Evolutionary conservation across 2,888 invertebrate genomes (phyloP).

Genomic region (Matsumyia berberina): DNA sequence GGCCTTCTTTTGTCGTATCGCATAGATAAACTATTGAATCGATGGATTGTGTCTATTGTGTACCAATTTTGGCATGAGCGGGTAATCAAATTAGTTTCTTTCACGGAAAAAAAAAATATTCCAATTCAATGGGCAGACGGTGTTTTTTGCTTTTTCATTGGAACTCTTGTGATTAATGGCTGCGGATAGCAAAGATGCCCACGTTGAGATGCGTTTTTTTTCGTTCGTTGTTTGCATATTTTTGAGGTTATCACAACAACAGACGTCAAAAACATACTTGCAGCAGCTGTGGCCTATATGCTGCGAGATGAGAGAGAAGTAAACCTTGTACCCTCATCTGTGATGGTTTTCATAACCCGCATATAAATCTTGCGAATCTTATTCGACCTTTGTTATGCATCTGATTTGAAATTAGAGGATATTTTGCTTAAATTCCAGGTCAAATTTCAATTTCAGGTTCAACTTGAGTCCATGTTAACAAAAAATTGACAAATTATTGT

Average conservation of each 20-base stretch:
- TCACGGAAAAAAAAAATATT: constrained; percentile 15
- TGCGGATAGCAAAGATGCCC: constrained; percentile 18
- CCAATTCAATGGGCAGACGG: constrained; percentile 2
- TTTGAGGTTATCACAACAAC: not conserved
- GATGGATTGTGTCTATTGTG: constrained; percentile 23
- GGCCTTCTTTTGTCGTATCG: constrained; percentile 33
- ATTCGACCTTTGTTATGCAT: no score
- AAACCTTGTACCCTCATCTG: no score
- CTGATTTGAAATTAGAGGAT: no score
- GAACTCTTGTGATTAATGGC: constrained; percentile 12
- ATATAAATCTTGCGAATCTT: no score
- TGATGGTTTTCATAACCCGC: no score
- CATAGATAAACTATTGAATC: not conserved
- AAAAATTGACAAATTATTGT: no score
- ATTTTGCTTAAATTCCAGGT: no score
- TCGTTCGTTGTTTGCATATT: constrained; percentile 4
- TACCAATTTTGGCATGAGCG: constrained; percentile 50
- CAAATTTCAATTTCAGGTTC: no score
- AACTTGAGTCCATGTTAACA: no score
- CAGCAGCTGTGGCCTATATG: no score
- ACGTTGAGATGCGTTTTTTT: constrained; percentile 15
- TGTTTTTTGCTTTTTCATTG: constrained; percentile 1
- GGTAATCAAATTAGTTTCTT: constrained; percentile 49
- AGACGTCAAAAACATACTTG: no score
- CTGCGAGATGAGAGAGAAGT: no score